These are phyloP conservation scores for Phyllostomus hastatus DNA, from an alignment of 2,113 vertebrate genomes.

Conservation along the genomic window DNA sequence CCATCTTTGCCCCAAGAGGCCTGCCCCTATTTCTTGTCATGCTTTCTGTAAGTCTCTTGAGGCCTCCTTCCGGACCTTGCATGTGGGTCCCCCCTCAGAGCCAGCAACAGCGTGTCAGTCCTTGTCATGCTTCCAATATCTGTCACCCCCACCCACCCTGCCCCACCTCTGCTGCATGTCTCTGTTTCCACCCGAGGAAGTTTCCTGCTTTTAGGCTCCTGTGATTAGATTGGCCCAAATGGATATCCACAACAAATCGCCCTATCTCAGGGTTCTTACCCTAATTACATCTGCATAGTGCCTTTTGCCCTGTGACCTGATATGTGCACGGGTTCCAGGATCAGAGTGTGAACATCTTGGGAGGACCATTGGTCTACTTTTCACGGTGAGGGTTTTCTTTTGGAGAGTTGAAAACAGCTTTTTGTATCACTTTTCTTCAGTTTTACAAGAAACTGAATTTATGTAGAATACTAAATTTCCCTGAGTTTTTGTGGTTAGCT, in stretches of 20 bases:
- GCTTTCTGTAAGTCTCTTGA: not conserved
- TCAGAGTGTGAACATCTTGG: not conserved
- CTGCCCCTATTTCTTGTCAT: not conserved
- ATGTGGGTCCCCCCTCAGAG: not conserved
- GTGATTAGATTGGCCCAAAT: not conserved
- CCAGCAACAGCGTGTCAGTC: rapidly evolving
- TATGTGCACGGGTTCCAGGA: not conserved
- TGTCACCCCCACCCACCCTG: not conserved
- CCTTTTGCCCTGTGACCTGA: not conserved
- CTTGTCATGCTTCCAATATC: not conserved
- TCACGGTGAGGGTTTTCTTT: not conserved
- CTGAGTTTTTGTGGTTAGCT: not conserved
- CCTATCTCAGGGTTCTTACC: not conserved
- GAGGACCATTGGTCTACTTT: not conserved
- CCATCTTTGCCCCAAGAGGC: not conserved
- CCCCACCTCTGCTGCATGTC: not conserved
- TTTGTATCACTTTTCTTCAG: not conserved
- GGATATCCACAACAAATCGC: not conserved
- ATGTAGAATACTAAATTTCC: not conserved
- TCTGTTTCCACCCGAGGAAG: not conserved
- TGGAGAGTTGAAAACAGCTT: not conserved
- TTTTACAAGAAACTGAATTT: not conserved
- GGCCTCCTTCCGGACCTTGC: not conserved
- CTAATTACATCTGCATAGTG: not conserved
- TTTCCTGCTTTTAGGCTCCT: not conserved